Evolutionary conservation across 2,888 invertebrate species (phyloP), one percentile per base, ranked within the genome.

Genomic region (Crepidodera aurea): DNA sequence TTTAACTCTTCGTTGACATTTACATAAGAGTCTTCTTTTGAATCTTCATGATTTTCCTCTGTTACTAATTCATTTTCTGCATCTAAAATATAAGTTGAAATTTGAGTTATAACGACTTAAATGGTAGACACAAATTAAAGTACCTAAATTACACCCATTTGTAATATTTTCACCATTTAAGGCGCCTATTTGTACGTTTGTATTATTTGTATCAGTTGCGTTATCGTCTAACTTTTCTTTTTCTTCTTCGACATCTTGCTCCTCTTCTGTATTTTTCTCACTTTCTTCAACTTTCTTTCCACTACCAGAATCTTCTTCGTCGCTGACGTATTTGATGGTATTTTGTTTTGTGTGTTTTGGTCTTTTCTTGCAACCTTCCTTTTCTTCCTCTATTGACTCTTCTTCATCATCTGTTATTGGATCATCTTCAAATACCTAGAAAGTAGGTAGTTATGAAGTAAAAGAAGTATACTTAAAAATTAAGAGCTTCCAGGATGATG

Each of bases 371-470:
- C 68, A 56, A 27, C 70, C 69, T 18, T 73, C 70, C 6, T 78
- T 69, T 78, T 82, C 82, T 78, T 81, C 74, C 39, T 75, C 77
- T 27, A 75, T 74, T 71, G 69, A 73, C 10, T 77, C 74, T 32
- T 73, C 73, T 19, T 75, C 77, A 16, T 77, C 83, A 74, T 70
- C 80, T 1, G 72, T 69, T 69, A 74, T 81, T 42, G 76, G 76
- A 69, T 80, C 80, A 53, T 79, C 80, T 70, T 80, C 81, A 59
- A 81, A 81, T 8, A 81, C 79, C 80, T 80, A 34, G 27, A 65
- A 69, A 37, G n/a, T n/a, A n/a, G n/a, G n/a, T n/a, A n/a, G n/a
- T n/a, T n/a, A n/a, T n/a, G n/a, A n/a, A n/a, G n/a, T n/a, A n/a
- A n/a, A n/a, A n/a, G n/a, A n/a, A n/a, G n/a, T n/a, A n/a, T n/a